Evolutionary conservation across 2,888 invertebrate species (phyloP).

Genomic region (Melipona beecheii): DNA sequence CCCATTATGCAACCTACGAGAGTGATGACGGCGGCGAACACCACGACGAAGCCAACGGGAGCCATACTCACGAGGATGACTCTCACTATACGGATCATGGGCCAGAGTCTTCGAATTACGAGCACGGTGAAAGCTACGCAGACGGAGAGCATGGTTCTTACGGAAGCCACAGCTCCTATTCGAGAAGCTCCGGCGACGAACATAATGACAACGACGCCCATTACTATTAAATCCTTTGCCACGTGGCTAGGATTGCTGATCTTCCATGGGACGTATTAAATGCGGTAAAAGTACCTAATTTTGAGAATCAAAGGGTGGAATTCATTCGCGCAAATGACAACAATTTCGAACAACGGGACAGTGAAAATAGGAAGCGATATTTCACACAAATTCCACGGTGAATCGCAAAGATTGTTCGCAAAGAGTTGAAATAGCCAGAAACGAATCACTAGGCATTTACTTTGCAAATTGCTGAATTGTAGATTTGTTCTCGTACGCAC

Average conservation of each 20-base stretch:
- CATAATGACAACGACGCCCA: constrained; percentile 40
- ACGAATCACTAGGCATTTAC: background rate
- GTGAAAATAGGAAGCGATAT: background rate
- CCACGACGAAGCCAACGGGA: constrained; percentile 51
- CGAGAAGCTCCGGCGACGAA: constrained; percentile 63
- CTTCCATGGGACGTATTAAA: background rate
- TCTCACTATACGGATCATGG: constrained; percentile 68
- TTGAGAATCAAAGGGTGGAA: background rate
- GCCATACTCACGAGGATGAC: constrained; percentile 63
- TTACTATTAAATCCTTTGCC: constrained; percentile 45
- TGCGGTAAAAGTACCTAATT: background rate
- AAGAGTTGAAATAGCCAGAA: background rate
- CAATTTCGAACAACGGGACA: background rate
- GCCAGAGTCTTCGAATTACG: constrained; percentile 73
- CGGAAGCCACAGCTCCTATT: constrained; percentile 71
- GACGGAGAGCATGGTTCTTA: constrained; percentile 74
- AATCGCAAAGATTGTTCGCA: too few species aligned
- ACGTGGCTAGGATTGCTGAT: background rate
- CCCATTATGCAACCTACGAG: constrained; percentile 71
- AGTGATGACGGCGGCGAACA: constrained; percentile 67
- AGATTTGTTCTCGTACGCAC: too few species aligned
- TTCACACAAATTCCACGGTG: background rate
- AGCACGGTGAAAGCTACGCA: constrained; percentile 72
- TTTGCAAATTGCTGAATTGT: background rate
- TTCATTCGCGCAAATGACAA: background rate